phyloP scores from a whole-genome alignment of 2,888 invertebrate species.

The Nephrotoma guestfalica region DNA sequence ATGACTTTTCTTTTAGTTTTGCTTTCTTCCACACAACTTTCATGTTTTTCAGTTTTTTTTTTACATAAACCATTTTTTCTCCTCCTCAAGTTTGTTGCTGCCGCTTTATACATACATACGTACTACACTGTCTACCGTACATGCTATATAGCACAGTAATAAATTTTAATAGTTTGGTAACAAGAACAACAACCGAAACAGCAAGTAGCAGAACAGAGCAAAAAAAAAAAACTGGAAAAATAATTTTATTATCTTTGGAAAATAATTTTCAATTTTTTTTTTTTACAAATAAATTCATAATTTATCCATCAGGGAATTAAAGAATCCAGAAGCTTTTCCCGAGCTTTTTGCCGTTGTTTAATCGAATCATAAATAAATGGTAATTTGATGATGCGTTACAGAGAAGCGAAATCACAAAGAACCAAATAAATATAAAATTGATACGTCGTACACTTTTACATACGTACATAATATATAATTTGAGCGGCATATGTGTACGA shows the following conservation, averaged over 20 bases:
- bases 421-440: not conserved
- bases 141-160: not conserved
- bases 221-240: not conserved
- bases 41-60: not conserved
- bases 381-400: not conserved
- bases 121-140: not conserved
- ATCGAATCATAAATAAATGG: not conserved
- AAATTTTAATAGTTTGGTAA: not conserved
- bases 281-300: not conserved
- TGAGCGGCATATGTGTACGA: not conserved
- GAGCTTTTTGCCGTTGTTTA: not conserved
- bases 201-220: not conserved
- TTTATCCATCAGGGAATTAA: not conserved
- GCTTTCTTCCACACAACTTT: not conserved
- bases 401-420: not conserved
- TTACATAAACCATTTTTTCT: not conserved
- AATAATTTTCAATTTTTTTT: not conserved
- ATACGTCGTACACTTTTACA: not conserved
- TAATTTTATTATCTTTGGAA: not conserved
- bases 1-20: not conserved
- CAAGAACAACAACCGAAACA: not conserved
- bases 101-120: too few relatives aligned
- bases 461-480: not conserved
- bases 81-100: not conserved
- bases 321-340: not conserved